Conservation (phyloP, 2,113 vertebrate species). For the Apistogramma diplotaenia region DNA sequence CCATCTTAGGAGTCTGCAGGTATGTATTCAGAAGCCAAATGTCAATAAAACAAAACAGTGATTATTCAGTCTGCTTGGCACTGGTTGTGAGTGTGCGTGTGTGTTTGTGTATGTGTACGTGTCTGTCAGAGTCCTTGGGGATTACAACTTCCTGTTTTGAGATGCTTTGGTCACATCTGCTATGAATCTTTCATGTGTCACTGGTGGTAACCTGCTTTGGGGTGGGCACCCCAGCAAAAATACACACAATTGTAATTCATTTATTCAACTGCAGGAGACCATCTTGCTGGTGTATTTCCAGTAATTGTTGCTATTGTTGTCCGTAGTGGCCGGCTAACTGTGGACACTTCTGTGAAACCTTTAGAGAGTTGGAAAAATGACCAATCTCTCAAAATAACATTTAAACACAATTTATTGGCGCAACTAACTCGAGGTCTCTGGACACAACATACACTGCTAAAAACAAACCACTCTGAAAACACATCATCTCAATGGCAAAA, state of each 20-base stretch:
- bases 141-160: constrained; percentile 70
- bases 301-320: not conserved
- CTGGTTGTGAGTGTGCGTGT: not conserved
- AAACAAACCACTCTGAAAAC: no score
- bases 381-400: not conserved
- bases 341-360: not conserved
- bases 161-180: constrained; percentile 83
- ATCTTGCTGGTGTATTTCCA: not conserved
- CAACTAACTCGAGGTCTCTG: not conserved
- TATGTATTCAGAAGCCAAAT: constrained; percentile 51
- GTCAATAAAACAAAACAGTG: constrained; percentile 83
- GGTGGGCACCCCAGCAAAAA: constrained; percentile 7
- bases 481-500: no score
- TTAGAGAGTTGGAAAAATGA: not conserved
- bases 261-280: not conserved
- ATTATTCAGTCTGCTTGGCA: constrained; percentile 76
- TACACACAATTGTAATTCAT: not conserved
- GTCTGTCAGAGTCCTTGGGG: constrained; percentile 27
- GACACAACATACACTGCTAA: not conserved
- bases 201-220: constrained; percentile 81
- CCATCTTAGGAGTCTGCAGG: constrained; percentile 48
- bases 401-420: not conserved
- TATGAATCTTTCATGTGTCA: constrained; percentile 90
- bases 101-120: not conserved
- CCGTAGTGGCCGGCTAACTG: not conserved